Evolutionary conservation across 2,113 vertebrate genomes (phyloP), one percentile per base, ranked within the genome.

Genomic region (Sarotherodon lohbergeri): DNA sequence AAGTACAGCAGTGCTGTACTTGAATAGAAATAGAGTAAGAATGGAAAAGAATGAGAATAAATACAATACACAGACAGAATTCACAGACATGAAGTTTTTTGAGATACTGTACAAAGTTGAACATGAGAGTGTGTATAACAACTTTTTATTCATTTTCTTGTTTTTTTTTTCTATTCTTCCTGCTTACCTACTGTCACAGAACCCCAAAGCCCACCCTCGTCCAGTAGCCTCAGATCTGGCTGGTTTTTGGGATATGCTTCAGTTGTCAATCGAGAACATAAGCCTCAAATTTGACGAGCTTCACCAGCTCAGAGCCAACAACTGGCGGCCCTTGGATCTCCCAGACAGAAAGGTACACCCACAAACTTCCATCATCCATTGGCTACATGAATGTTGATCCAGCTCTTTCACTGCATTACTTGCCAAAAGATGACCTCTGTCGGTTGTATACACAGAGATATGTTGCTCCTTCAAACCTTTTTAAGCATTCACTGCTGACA

Each of bases 231-330:
- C 99, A 92, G 99, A 99, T 95, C 96, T 99, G 95, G 99, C 99
- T 19, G 98, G 98, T 39, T 99, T 99, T 93, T 99, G 99, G 99
- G 99, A 99, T 93, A 99, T 99, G 98, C 97, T 99, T 88, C 99
- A 99, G 96, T 97, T 99, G 88, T 99, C 99, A 73, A 99, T 99
- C 78, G 99, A 99, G 96, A 99, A 99, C 91, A 99, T 99, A 96
- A 99, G 99, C 97, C 98, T 99, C 94, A 99, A 99, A 97, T 99
- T 99, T 95, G 99, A 99, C 95, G 99, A 99, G 98, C 98, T 99
- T 92, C 98, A 99, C 97, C 99, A 99, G 95, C 97, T 99, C 94
- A 97, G 98, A 94, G 98, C 98, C 96, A 99, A 99, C 97, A 97
- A 97, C 97, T 99, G 99, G 99, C 99, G 98, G 97, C 97, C 98